Base-by-base conservation (phyloP, 2,113 vertebrate genomes). In the Orthonyx spaldingii region DNA sequence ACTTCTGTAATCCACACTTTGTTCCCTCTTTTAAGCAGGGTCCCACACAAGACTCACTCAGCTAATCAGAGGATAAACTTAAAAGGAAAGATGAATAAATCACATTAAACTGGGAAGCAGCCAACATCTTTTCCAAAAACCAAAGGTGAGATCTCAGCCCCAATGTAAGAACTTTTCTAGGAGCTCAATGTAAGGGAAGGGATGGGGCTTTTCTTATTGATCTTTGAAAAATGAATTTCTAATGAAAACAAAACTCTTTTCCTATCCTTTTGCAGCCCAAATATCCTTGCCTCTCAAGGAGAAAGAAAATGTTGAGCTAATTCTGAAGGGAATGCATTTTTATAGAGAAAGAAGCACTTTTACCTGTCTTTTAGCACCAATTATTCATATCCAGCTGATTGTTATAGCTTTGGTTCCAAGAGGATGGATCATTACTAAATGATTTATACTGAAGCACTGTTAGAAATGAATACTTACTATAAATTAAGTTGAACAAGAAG, bases 161-260 rank as follows among this genome's bases (percentile, higher is more conserved):
- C 41, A 27, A 0, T n/a, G n/a, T n/a, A n/a, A n/a, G n/a, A n/a
- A n/a, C n/a, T 89, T 90, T 65, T 66, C 92, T 26, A 1, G 19
- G 30, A 21, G 66, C 39, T 44, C 77, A 55, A 8, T 14, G 16
- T 52, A 88, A 93, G 57, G 80, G 71, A 91, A 89, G 64, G 90
- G 80, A 84, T 56, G 32, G 46, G 56, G 55, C 47, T 96, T 69
- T 78, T 64, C 53, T 60, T 74, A 79, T 23, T 89, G 79, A 79
- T 78, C 84, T 76, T 55, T 18, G 27, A 47, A 68, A 93, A 94
- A 84, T 47, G 12, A 72, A 65, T 55, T 87, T 90, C 64, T 74
- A 96, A 92, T 85, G 90, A 84, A 89, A 93, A 88, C 69, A 88
- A 92, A 95, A 74, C 65, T 47, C 61, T 87, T 93, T 46, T 84